A percentile compares a stretch with the other conserved stretches of the same genome.
Conservation (phyloP, 2,113 vertebrate genomes). For the Gulo gulo region DNA sequence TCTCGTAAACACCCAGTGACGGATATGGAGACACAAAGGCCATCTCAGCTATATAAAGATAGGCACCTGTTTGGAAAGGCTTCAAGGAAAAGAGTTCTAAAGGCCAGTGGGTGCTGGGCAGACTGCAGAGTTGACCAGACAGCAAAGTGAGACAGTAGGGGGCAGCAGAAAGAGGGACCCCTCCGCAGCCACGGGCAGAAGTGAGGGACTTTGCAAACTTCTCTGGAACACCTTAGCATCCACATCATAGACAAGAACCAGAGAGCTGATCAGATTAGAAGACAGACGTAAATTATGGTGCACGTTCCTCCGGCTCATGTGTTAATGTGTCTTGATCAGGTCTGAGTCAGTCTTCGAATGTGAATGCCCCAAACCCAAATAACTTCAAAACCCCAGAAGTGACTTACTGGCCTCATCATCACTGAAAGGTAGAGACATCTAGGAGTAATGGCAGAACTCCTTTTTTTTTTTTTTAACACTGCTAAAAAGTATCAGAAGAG, state of each 20-base stretch:
- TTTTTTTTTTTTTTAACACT: background rate
- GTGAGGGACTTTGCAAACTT: background rate
- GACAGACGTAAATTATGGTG: background rate
- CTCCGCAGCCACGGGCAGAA: background rate
- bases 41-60: constrained; percentile 48
- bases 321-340: background rate
- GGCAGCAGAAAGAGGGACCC: background rate
- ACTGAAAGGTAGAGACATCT: background rate
- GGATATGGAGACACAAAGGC: constrained; percentile 22
- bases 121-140: background rate
- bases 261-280: background rate
- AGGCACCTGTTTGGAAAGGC: constrained; percentile 13
- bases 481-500: background rate
- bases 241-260: background rate
- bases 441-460: background rate
- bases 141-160: background rate
- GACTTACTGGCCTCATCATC: background rate
- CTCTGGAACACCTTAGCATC: background rate
- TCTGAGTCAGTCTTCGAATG: background rate
- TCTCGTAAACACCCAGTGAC: background rate
- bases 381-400: constrained; percentile 2
- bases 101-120: background rate
- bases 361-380: background rate
- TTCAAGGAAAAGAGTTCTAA: constrained; percentile 11
- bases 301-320: too few species aligned